A percentile compares a stretch with the other conserved stretches of the same genome.
Conservation (phyloP, 2,888 invertebrate genomes). For the Trachelus tabidus region DNA sequence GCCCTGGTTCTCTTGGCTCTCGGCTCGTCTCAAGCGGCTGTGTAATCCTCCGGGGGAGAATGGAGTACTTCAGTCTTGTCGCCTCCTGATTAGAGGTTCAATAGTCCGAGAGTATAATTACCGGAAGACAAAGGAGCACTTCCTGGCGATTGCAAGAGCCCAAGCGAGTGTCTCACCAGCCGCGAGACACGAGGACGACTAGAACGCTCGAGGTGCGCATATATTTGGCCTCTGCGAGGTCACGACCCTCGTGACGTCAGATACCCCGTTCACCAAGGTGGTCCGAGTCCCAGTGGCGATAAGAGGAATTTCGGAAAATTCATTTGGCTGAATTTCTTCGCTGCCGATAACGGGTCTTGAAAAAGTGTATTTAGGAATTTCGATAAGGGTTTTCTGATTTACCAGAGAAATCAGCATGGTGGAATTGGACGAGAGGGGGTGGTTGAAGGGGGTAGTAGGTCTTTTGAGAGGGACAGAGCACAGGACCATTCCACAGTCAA, state of each 20-base stretch:
- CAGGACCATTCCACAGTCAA: neutral
- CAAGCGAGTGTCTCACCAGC: neutral
- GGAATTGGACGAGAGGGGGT: too few relatives aligned
- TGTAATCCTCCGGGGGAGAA: slow-evolving; percentile 12
- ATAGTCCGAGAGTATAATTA: slow-evolving; percentile 23
- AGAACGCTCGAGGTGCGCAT: neutral
- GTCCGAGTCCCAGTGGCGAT: neutral
- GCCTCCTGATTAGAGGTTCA: slow-evolving; percentile 21
- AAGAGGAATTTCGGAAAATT: neutral
- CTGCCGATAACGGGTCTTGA: too few relatives aligned
- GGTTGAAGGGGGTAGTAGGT: neutral
- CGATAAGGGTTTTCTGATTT: neutral
- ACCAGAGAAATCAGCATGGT: neutral
- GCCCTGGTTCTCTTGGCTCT: slow-evolving; percentile 1
- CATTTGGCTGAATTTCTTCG: neutral
- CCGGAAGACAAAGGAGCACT: slow-evolving; percentile 16
- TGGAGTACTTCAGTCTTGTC: slow-evolving; percentile 9
- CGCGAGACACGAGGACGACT: neutral
- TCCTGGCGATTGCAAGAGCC: neutral
- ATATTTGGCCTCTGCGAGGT: neutral
- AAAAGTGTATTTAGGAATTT: neutral
- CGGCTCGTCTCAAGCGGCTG: slow-evolving; percentile 12
- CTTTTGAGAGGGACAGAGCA: neutral
- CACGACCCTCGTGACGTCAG: neutral
- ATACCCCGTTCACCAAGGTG: neutral